Evolutionary conservation across 2,888 invertebrate species (phyloP), one percentile per base, ranked within the genome.

Genomic region (Aphodius sticticus): DNA sequence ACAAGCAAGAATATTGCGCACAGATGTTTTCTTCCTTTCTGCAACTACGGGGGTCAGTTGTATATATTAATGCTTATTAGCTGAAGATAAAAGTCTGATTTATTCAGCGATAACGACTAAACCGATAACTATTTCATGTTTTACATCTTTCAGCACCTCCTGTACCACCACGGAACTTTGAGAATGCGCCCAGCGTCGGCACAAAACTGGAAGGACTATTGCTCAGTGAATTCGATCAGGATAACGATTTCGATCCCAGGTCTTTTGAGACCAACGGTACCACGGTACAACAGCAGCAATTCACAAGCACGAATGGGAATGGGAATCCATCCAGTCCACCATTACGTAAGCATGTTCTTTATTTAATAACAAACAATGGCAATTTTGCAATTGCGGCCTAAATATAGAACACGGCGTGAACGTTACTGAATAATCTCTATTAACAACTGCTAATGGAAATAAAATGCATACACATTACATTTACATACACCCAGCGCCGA

Each of bases 181-280:
- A 90, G 82, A 87, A 88, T 84, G 82, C 86, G 84, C 84, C 88
- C 86, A 92, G 93, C 84, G 95, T 95, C 79, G 95, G 95, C 82
- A 94, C 95, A 70, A 95, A 95, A 89, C 91, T 95, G 82, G 96
- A 96, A 88, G 95, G 94, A 69, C 88, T 95, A 16, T 88, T 96
- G 12, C 91, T 96, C 85, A 94, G 95, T 86, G 95, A 96, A 87
- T 94, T 96, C 78, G 96, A 97, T 85, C 94, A 93, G 82, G 95
- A 93, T 89, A 84, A 90, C 90, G 94, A 96, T 89, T 97, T 97
- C 87, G 96, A 97, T 91, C 97, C 97, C 0, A 92, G 97, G 82
- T 96, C 96, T 16, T 94, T 92, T 84, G 96, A 96, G 87, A 93
- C 91, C 77, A 91, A 92, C n/a, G 37, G 37, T 15, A 77, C 76